phyloP scores from a whole-genome alignment of 2,888 invertebrate species.

The Lasius platythorax region DNA sequence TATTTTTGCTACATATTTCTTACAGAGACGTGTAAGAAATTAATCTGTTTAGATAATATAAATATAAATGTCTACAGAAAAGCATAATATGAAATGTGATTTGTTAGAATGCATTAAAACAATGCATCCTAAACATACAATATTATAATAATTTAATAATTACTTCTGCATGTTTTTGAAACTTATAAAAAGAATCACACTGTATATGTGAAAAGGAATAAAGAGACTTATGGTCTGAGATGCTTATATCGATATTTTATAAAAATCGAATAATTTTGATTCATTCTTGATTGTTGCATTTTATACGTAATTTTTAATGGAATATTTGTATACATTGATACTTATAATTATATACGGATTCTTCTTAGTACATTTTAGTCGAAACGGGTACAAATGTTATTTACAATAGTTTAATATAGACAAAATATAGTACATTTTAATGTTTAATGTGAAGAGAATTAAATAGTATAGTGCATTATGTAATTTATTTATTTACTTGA shows the following conservation, averaged over 20 bases:
- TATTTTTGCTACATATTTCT: conserved; percentile 43
- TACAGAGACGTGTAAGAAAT: conserved; percentile 19
- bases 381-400: conserved; percentile 59
- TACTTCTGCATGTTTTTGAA: conserved; percentile 8
- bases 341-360: conserved; percentile 38
- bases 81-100: conserved; percentile 28
- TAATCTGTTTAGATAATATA: conserved; percentile 21
- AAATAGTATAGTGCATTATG: conserved; percentile 10
- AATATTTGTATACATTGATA: conserved; percentile 33
- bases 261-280: conserved; percentile 15
- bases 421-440: conserved; percentile 7
- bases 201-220: not conserved
- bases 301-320: conserved; percentile 48
- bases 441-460: conserved; percentile 45
- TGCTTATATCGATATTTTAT: not conserved
- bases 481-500: conserved; percentile 52
- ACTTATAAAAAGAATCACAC: not conserved
- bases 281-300: conserved; percentile 50
- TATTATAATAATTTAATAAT: conserved; percentile 22
- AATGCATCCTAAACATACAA: conserved; percentile 5
- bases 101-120: conserved; percentile 11
- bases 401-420: conserved; percentile 44
- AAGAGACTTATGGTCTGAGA: not conserved
- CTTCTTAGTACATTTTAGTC: conserved; percentile 44
- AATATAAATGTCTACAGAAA: conserved; percentile 11